Evolutionary conservation across 1,140 invertebrate species (phyloP), one percentile per base, ranked within the genome.

Genomic region (Trypoxylus dichotomus): DNA sequence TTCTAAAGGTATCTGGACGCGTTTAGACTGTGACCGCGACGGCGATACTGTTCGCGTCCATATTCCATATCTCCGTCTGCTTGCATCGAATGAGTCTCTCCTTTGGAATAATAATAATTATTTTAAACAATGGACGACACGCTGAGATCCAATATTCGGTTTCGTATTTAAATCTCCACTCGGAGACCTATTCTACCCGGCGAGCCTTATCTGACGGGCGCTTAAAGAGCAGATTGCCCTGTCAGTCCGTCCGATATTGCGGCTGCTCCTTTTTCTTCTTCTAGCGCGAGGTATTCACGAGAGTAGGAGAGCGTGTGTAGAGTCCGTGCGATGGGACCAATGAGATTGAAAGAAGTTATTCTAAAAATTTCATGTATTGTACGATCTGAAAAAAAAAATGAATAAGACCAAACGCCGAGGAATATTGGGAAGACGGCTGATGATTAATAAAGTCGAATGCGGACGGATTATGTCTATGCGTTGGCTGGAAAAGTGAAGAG

Each of bases 111-210:
- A 79, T 82, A 79, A 81, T 82, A 81, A 82, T 82, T 82, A 82
- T 82, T 81, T 82, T 81, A 82, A 82, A 82, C 81, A 82, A 82
- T 82, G 80, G 81, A 79, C 77, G 74, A 77, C 79, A 80, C 79
- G 81, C 81, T 82, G 81, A 37, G 80, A 78, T 75, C 72, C 77
- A 78, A 74, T 74, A 74, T 74, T 41, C 72, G 13, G n/a, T 37
- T 74, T 42, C 72, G 13, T 74, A 74, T 74, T 74, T 74, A 29
- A 74, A 74, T 74, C 29, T 37, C 32, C 32, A 7, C 32, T 37
- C 32, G 32, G n/a, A n/a, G n/a, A 37, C 32, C 32, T 2, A 37
- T 37, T 37, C 32, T 37, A 37, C 32, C 10, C 2, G 32, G 32
- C n/a, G n/a, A n/a, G 15, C 15, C 47, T 54, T 54, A 54, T 54